These are phyloP conservation scores for Spilosoma lubricipeda DNA, from an alignment of 2,888 invertebrate species.

Conservation along the genomic window DNA sequence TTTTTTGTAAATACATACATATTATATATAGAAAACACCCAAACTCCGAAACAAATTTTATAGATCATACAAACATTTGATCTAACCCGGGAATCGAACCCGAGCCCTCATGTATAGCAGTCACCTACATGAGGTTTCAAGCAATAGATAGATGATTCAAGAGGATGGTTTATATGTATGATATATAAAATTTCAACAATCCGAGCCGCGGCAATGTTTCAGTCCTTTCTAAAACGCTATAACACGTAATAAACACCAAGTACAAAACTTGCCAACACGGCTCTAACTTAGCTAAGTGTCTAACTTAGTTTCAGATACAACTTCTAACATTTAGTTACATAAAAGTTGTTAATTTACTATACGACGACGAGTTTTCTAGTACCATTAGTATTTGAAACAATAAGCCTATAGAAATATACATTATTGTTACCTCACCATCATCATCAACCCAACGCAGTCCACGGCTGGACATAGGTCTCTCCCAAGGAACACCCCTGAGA, in stretches of 20 bases:
- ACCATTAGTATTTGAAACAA: neutral
- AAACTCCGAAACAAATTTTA: too few relatives aligned
- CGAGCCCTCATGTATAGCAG: too few relatives aligned
- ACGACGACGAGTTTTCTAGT: neutral
- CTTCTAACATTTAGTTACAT: conserved; percentile 11
- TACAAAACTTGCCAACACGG: conserved; percentile 6
- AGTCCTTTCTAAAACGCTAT: neutral
- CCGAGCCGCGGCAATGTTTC: neutral
- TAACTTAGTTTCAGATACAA: conserved; percentile 12
- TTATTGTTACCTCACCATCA: neutral
- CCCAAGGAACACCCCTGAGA: too few relatives aligned
- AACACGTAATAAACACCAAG: neutral
- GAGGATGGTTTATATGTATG: too few relatives aligned
- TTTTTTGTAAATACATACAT: too few relatives aligned
- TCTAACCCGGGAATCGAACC: too few relatives aligned
- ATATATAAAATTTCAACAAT: neutral
- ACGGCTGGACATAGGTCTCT: too few relatives aligned
- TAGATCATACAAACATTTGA: too few relatives aligned
- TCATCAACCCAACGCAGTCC: too few relatives aligned
- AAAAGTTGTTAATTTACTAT: conserved; percentile 12
- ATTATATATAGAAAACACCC: too few relatives aligned
- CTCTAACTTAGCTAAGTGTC: conserved; percentile 4
- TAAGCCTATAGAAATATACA: neutral
- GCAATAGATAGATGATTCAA: too few relatives aligned
- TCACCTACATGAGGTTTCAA: too few relatives aligned